Conservation (phyloP, 2,888 invertebrate genomes). For the Apodemia duryi region DNA sequence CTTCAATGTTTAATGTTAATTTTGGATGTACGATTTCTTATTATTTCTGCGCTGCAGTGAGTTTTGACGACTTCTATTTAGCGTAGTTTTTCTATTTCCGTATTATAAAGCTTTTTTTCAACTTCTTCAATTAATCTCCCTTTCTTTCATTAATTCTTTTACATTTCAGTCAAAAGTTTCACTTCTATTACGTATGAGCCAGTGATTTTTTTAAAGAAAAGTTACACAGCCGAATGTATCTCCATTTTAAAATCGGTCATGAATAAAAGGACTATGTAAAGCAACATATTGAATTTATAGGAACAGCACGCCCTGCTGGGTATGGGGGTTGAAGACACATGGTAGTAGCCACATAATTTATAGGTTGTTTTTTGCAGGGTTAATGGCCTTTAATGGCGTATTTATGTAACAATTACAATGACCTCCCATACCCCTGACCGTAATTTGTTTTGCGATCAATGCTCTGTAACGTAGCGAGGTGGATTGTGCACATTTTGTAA, state of each 20-base stretch:
- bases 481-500: constrained; percentile 3
- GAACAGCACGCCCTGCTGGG: background rate
- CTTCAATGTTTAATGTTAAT: too few species aligned
- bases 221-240: background rate
- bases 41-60: too few species aligned
- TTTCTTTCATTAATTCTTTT: too few species aligned
- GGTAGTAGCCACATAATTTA: constrained; percentile 63
- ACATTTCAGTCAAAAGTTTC: too few species aligned
- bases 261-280: background rate
- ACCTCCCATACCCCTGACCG: constrained; percentile 42
- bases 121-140: too few species aligned
- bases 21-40: too few species aligned
- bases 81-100: too few species aligned
- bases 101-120: too few species aligned
- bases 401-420: constrained; percentile 61
- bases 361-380: constrained; percentile 71
- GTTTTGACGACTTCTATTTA: too few species aligned
- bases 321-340: constrained; percentile 55
- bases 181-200: too few species aligned
- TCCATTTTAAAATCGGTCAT: background rate
- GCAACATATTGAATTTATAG: constrained; percentile 13
- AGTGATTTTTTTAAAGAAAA: background rate
- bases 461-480: constrained; percentile 28
- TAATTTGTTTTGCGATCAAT: constrained; percentile 41
- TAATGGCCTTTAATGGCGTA: constrained; percentile 69